Evolutionary conservation across 64 coral and sea anemone genomes (phyloP).

Genomic region (Platygyra sinensis): DNA sequence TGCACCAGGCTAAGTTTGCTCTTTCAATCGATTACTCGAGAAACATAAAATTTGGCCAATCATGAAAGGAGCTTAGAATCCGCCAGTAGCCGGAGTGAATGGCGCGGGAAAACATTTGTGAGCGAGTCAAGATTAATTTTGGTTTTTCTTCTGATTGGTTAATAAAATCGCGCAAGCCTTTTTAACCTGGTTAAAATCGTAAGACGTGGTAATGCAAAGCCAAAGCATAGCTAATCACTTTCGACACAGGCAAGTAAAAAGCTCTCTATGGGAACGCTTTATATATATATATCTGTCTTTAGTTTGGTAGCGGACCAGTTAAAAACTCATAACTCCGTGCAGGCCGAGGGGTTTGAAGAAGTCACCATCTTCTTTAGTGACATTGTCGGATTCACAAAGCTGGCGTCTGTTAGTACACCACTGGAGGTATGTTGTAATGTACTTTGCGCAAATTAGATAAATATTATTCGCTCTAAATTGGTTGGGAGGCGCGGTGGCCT

Average conservation of each 20-base stretch:
- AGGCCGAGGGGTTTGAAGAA: constrained; percentile 78
- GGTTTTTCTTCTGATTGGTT: not conserved
- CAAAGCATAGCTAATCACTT: not conserved
- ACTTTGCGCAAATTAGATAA: not conserved
- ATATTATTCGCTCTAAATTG: not conserved
- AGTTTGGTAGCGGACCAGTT: constrained; percentile 58
- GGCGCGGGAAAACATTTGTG: not conserved
- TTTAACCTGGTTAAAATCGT: not conserved
- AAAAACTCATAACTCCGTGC: constrained; percentile 50
- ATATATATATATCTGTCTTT: not conserved
- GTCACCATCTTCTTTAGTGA: constrained; percentile 82
- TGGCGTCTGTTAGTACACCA: constrained; percentile 50
- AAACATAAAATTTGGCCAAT: no score
- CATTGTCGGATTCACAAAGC: constrained; percentile 76
- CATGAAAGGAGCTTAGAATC: no score
- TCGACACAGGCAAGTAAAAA: not conserved
- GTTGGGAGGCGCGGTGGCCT: no score
- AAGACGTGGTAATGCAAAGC: not conserved
- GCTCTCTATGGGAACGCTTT: not conserved
- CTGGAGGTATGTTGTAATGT: constrained; percentile 38
- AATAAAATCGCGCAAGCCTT: not conserved
- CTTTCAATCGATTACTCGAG: no score
- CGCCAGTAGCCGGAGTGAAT: no score
- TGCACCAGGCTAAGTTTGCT: no score
- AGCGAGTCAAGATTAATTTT: not conserved